Base-by-base conservation (phyloP, 2,888 invertebrate genomes). In the Ormyrus pomaceus region DNA sequence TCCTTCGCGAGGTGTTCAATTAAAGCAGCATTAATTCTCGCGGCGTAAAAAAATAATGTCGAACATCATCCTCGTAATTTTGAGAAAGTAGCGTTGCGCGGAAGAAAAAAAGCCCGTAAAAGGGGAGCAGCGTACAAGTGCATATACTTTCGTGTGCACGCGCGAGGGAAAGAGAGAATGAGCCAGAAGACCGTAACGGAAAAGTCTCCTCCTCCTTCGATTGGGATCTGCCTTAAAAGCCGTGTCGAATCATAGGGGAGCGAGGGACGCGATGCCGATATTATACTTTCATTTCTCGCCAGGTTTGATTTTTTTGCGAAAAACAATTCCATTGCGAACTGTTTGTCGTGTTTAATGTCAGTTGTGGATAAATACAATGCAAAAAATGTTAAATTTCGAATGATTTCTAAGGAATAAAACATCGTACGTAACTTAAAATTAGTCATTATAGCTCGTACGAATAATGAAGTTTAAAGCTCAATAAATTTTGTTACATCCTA, bases 181-280 rank as follows among this genome's bases (percentile, higher is more conserved):
- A 68, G 62, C 72, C 51, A 46, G 13, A 68, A 73, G 62, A 64
- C 77, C 77, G 62, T 77, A 77, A 80, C 80, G 80, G 77, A 80
- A 77, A 80, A 80, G 62, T 73, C 77, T 77, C 71, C 79, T 76
- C 71, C 79, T 70, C 64, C 56, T 69, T 55, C 58, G 10, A 71
- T 70, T 19, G 70, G 61, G 71, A 80, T 80, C 70, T 64, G 77
- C 66, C 77, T 80, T 72, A 69, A 81, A 69, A 77, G 70, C 70
- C 74, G 73, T 71, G 74, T 77, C 69, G 73, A 71, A 77, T 77
- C 69, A 68, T 73, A 62, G 13, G 51, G 13, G 48, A 10, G 34
- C 6, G 48, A n/a, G 19, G 5, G 11, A 6, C 19, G 10, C 55
- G 73, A 55, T 34, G 45, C 2, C 51, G 13, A 53, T 34, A 34